phyloP scores from a whole-genome alignment of 2,797 vertebrate species.

The Siniperca scherzeri region DNA sequence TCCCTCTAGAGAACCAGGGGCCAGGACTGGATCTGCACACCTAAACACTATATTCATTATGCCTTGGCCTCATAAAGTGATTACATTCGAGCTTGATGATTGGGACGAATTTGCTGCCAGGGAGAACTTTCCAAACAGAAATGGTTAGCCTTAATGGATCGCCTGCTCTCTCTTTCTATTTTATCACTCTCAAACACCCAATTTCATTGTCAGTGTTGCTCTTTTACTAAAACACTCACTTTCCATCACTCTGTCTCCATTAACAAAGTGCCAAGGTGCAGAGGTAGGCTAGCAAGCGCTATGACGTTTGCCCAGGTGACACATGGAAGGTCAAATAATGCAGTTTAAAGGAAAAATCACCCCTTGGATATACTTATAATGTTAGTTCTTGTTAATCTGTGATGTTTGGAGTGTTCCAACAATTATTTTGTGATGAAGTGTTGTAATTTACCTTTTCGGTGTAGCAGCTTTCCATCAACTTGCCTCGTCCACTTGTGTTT shows the following conservation, averaged over 20 bases:
- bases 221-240: conserved; percentile 50
- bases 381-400: conserved; percentile 65
- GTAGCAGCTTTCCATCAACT: conserved; percentile 54
- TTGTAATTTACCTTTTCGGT: conserved; percentile 55
- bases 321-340: conserved; percentile 38
- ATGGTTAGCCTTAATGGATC: conserved; percentile 74
- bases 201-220: conserved; percentile 70
- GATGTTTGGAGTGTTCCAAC: conserved; percentile 51
- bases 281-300: neutral
- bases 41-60: conserved; percentile 87
- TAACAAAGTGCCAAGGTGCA: conserved; percentile 52
- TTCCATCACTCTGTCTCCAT: conserved; percentile 58
- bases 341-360: conserved; percentile 46
- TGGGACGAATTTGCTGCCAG: conserved; percentile 80
- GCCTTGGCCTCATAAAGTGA: conserved; percentile 77
- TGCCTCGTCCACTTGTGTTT: conserved; percentile 29
- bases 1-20: conserved; percentile 73
- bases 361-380: conserved; percentile 52
- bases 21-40: conserved; percentile 74
- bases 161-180: conserved; percentile 55
- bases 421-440: conserved; percentile 73
- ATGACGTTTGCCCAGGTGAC: conserved; percentile 46
- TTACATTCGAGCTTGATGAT: conserved; percentile 83
- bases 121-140: conserved; percentile 79
- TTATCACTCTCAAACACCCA: conserved; percentile 79